Evolutionary conservation across 2,797 vertebrate genomes (phyloP), one percentile per base, ranked within the genome.

Genomic region (Tauraco hartlaubi): DNA sequence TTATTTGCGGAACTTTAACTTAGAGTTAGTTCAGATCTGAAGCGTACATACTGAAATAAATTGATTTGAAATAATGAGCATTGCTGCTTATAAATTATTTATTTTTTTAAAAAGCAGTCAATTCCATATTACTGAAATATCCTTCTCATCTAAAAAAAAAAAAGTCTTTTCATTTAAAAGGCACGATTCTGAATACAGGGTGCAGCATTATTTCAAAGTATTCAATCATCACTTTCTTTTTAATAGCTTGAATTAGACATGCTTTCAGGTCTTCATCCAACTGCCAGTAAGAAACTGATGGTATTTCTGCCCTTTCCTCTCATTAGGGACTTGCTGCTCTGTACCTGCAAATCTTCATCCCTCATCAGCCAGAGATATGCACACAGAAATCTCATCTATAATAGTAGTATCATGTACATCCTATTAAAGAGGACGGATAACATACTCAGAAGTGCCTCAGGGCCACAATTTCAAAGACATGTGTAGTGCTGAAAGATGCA

Each of bases 301-400:
- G 94, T 81, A 94, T 95, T 96, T 88, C 94, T 96, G 94, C 95
- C 96, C 94, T 97, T 94, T 95, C 78, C 77, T 95, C 86, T 96
- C 94, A 96, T 90, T 88, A 94, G 92, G 90, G 88, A 94, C 88
- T 94, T 74, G 74, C 85, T 94, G 84, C 76, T 94, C 76, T 92
- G 78, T 86, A 85, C 85, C 86, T 88, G 93, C 91, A 96, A 85
- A 97, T 72, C 90, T 80, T 52, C 78, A 92, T 93, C 88, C 85
- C 73, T 93, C 93, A 95, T 91, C 88, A 94, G 88, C 51, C 81
- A 85, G 80, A 72, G 75, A 73, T 17, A 79, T 1, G 5, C 92
- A 64, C 88, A 92, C 58, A 93, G 88, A 90, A 80, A 94, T 94
- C 92, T 97, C 87, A 74, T 87, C 84, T 88, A 49, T 88, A 74